Percentiles rank a stretch among this genome's conserved stretches.
Evolutionary conservation across 2,797 vertebrate genomes (phyloP).

Genomic region (Tinamus major): DNA sequence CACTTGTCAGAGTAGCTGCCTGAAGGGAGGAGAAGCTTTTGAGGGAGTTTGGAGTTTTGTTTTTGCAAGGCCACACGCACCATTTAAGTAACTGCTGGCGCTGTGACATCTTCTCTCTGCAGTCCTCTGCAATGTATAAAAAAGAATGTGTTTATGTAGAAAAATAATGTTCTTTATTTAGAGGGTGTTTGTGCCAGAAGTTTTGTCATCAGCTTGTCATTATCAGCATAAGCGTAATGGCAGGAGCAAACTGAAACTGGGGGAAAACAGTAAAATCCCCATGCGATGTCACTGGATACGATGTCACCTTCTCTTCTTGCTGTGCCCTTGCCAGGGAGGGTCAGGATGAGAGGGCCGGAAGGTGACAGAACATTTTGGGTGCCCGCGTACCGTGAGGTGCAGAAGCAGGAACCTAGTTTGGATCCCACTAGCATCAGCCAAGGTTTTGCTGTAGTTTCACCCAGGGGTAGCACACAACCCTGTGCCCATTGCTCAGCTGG

Average conservation of each 20-base stretch:
- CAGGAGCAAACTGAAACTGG: not conserved
- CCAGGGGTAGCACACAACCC: not conserved
- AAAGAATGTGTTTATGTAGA: not conserved
- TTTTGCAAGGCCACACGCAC: conserved; percentile 27
- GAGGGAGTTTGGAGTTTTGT: not conserved
- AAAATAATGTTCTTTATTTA: not conserved
- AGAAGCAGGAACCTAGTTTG: not conserved
- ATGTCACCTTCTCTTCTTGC: not conserved
- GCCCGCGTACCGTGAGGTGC: not conserved
- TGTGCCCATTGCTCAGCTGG: not conserved
- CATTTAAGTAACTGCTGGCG: conserved; percentile 19
- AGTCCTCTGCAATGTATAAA: not conserved
- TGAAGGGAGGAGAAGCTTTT: not conserved
- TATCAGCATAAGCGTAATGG: not conserved
- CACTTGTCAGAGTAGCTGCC: conserved; percentile 36
- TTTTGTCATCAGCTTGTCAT: not conserved
- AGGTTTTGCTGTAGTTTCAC: not conserved
- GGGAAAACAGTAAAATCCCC: not conserved
- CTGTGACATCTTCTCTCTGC: not conserved
- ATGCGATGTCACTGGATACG: not conserved
- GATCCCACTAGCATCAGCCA: not conserved
- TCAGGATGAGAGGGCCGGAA: not conserved
- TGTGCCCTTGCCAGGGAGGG: accelerated
- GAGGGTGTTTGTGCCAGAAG: not conserved
- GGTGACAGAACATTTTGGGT: not conserved